Evolutionary conservation across 2,797 vertebrate genomes (phyloP).

Genomic region (Scolopax rusticola): DNA sequence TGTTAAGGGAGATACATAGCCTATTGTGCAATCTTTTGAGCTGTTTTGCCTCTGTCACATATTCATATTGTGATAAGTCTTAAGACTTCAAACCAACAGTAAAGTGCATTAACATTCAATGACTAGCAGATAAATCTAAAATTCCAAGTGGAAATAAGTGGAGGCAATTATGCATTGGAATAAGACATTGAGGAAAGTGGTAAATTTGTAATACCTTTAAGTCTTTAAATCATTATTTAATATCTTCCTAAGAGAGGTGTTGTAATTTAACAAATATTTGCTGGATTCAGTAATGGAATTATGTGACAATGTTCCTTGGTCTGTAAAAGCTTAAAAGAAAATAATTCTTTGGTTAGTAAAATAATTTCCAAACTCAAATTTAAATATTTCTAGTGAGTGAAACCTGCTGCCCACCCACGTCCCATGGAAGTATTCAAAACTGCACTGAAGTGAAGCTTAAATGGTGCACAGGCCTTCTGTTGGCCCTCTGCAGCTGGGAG

Average conservation of each 20-base stretch:
- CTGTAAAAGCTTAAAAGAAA: slow-evolving; percentile 26
- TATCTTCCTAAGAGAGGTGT: not conserved
- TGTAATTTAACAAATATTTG: not conserved
- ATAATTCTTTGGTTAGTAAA: not conserved
- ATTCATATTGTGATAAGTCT: not conserved
- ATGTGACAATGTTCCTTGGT: not conserved
- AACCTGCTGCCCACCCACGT: slow-evolving; percentile 12
- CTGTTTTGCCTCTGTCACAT: not conserved
- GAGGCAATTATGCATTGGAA: slow-evolving; percentile 2
- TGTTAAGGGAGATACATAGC: not conserved
- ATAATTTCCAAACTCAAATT: slow-evolving; percentile 34
- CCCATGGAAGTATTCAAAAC: not conserved
- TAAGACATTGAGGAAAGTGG: not conserved
- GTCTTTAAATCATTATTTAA: slow-evolving; percentile 20
- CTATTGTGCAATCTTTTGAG: not conserved
- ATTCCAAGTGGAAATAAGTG: not conserved
- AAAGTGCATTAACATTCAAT: not conserved
- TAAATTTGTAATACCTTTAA: not conserved
- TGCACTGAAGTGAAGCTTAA: not conserved
- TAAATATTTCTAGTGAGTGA: not conserved
- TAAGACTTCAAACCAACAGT: not conserved
- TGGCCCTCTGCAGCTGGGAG: not conserved
- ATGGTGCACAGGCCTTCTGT: not conserved
- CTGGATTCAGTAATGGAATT: slow-evolving; percentile 12
- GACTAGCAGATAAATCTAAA: not conserved